Evolutionary conservation across 2,113 vertebrate species (phyloP).

Genomic region (Haplochromis burtoni): DNA sequence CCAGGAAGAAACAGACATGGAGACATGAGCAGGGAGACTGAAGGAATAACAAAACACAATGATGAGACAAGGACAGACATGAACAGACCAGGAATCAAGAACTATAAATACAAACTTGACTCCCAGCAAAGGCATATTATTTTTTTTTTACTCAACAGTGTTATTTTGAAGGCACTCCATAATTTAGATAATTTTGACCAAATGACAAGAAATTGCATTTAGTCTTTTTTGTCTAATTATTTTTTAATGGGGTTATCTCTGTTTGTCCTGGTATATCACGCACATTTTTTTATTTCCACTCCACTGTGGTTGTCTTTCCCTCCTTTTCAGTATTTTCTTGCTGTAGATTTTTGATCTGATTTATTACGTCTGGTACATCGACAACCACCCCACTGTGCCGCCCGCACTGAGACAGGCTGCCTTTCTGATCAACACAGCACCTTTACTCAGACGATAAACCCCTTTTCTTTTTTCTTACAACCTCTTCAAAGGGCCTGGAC

Average conservation of each 20-base stretch:
- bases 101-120: neutral
- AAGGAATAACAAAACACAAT: neutral
- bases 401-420: neutral
- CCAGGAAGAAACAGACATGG: neutral
- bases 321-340: neutral
- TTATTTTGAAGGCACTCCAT: accelerated
- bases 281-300: neutral
- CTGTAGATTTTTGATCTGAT: neutral
- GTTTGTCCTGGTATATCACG: neutral
- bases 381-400: neutral
- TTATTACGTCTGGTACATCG: neutral
- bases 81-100: neutral
- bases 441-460: neutral
- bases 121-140: neutral
- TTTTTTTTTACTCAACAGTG: neutral
- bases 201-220: neutral
- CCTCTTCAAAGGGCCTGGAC: neutral
- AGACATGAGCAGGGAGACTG: neutral
- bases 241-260: neutral
- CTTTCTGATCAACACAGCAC: neutral
- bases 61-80: neutral
- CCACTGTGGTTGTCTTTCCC: neutral
- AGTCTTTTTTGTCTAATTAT: neutral
- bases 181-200: neutral
- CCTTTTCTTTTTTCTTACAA: neutral